Evolutionary conservation across 2,797 vertebrate species (phyloP).

Genomic region (Xerus rutilus): DNA sequence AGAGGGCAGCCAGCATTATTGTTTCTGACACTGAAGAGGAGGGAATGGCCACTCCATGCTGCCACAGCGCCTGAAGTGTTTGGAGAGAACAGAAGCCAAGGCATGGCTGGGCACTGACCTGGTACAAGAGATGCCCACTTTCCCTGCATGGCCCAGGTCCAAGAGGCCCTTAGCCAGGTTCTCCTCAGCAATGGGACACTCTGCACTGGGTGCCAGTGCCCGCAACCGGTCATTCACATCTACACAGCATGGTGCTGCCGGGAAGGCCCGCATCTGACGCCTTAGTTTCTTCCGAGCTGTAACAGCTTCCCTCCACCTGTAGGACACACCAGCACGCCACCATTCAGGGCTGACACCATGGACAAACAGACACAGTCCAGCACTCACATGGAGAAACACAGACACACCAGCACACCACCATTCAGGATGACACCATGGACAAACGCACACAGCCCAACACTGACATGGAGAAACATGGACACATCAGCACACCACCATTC

Average conservation of each 20-base stretch:
- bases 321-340: not conserved
- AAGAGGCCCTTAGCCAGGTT: conserved; percentile 91
- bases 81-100: not conserved
- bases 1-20: not conserved
- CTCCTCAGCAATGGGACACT: conserved; percentile 88
- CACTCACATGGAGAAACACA: not conserved
- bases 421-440: no score
- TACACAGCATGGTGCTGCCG: conserved; percentile 94
- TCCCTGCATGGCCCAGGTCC: conserved; percentile 94
- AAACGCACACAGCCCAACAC: no score
- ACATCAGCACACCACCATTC: no score
- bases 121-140: conserved; percentile 93
- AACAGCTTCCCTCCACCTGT: conserved; percentile 96
- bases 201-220: conserved; percentile 94
- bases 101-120: conserved; percentile 87
- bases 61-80: no score
- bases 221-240: conserved; percentile 91
- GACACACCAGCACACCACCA: no score
- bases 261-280: conserved; percentile 97
- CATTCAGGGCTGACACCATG: not conserved
- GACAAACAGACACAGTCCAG: not conserved
- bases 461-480: no score
- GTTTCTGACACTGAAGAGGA: not conserved
- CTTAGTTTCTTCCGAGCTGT: conserved; percentile 94
- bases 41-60: not conserved